phyloP scores from a whole-genome alignment of 2,113 vertebrate species.

The Neotoma lepida region DNA sequence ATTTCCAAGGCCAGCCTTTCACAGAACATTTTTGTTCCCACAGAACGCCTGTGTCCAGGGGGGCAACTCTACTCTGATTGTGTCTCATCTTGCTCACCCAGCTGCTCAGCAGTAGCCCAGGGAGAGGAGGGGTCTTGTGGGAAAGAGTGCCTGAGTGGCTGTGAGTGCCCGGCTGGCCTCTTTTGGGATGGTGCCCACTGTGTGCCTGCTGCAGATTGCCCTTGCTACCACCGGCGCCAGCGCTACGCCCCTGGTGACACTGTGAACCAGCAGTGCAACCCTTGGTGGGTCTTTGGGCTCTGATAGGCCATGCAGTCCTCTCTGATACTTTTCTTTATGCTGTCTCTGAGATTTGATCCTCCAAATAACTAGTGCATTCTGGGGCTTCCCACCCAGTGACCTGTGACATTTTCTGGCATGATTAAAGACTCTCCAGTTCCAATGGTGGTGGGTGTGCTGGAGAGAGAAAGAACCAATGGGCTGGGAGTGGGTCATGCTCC shows the following conservation, averaged over 20 bases:
- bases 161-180: constrained; percentile 88
- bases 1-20: background rate
- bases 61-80: constrained; percentile 92
- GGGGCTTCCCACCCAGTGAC: background rate
- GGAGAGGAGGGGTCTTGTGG: constrained; percentile 81
- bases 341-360: background rate
- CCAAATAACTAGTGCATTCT: background rate
- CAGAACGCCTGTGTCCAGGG: constrained; percentile 86
- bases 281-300: constrained; percentile 84
- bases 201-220: constrained; percentile 85
- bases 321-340: background rate
- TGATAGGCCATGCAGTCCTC: constrained; percentile 76
- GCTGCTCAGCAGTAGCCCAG: constrained; percentile 83
- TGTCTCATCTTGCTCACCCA: constrained; percentile 89
- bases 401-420: background rate
- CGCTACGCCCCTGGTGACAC: constrained; percentile 86
- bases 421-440: background rate
- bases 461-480: background rate
- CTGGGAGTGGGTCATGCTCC: background rate
- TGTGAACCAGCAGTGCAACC: constrained; percentile 91
- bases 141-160: constrained; percentile 91
- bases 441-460: too few relatives aligned
- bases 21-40: background rate
- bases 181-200: constrained; percentile 86
- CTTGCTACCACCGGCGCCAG: constrained; percentile 89